phyloP scores from a whole-genome alignment of 1,140 invertebrate species.

The Aphaenogaster floridana region DNA sequence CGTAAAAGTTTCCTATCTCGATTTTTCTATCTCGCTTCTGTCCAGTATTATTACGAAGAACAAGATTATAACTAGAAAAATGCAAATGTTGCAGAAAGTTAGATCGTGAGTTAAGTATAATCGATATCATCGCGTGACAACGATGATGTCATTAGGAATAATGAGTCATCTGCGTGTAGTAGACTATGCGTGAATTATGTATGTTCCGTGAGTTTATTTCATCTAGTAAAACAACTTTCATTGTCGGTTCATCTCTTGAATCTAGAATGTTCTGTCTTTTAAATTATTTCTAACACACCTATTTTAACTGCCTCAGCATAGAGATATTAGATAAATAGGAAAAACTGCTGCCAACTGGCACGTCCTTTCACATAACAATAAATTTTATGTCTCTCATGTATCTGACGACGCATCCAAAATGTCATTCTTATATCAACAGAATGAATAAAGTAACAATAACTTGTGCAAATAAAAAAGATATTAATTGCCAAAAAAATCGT shows the following conservation, averaged over 20 bases:
- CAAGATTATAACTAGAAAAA: not conserved
- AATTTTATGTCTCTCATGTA: not conserved
- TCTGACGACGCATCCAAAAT: not conserved
- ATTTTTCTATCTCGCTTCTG: not conserved
- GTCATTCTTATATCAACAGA: conserved; percentile 7
- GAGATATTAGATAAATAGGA: conserved; percentile 25
- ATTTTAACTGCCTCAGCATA: conserved; percentile 10
- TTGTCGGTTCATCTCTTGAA: not conserved
- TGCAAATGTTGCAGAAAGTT: conserved; percentile 7
- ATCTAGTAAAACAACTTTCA: not conserved
- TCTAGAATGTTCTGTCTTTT: conserved; percentile 9
- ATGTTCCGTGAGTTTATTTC: not conserved
- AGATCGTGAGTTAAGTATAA: conserved; percentile 18
- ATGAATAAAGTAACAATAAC: not conserved
- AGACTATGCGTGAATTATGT: not conserved
- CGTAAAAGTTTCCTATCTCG: not conserved
- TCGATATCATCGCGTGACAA: conserved; percentile 42
- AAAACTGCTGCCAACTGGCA: conserved; percentile 44
- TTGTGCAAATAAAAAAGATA: conserved; percentile 6
- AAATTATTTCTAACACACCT: conserved; percentile 26
- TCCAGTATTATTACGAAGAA: not conserved
- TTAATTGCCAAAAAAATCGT: not conserved
- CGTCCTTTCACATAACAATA: not conserved
- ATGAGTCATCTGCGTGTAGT: conserved; percentile 7
- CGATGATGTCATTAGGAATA: conserved; percentile 22